Evolutionary conservation across 2,797 vertebrate species (phyloP), one percentile per base, ranked within the genome.

Genomic region (Eleutherodactylus coqui): DNA sequence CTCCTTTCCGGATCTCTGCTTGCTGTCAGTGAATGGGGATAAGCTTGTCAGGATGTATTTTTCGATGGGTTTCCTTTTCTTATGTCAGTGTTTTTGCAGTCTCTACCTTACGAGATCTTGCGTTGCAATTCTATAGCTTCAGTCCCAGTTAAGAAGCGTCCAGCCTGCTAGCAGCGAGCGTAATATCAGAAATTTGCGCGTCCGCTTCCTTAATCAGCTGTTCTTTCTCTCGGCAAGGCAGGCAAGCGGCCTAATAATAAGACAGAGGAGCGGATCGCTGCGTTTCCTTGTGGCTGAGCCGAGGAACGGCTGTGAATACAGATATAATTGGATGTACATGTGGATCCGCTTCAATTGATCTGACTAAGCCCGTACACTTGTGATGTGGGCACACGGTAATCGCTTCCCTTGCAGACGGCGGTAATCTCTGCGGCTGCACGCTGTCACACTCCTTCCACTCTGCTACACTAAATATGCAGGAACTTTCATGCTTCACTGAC

Each of bases 281-380:
- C 73, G 62, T 49, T 73, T 82, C 49, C 67, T 83, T 62, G 53
- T 38, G 81, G 75, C 69, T 83, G 86, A 87, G 75, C 75, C 43
- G 53, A 21, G 67, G 79, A 84, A 84, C 67, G 82, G 72, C 62
- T 87, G 81, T 75, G 81, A 75, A 79, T 83, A 79, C 76, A 45
- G 86, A 87, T 84, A 77, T 83, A 84, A 87, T 87, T 84, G 75
- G 81, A 73, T 60, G 27, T 87, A 79, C 85, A 60, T 79, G 69
- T 79, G 85, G 80, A 84, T 79, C 24, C 53, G 82, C 81, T 87
- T 79, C 86, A 64, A 27, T 75, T 84, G 86, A 79, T 84, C 64
- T 87, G 76, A 70, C 69, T 87, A 45, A 41, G 81, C 49, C 81
- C 75, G 45, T 51, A 75, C 70, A 38, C 86, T 83, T 83, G 10